A percentile compares a stretch with the other conserved stretches of the same genome.
phyloP scores from a whole-genome alignment of 2,797 vertebrate genomes.

The Philypnodon macrostomus region DNA sequence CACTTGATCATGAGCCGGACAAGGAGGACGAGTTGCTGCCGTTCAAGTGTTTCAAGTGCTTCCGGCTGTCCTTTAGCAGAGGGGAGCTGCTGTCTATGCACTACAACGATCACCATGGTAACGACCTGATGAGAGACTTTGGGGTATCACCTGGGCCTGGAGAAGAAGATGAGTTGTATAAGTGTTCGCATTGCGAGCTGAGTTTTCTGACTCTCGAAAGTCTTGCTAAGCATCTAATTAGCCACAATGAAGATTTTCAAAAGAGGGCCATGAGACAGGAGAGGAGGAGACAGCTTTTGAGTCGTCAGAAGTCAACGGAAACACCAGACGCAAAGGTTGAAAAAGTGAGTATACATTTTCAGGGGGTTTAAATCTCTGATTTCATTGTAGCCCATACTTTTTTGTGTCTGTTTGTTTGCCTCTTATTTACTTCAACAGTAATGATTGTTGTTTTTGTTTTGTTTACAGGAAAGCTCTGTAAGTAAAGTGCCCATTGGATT shows the following conservation, averaged over 20 bases:
- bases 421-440: neutral
- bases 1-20: constrained; percentile 79
- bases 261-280: constrained; percentile 91
- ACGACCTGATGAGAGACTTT: constrained; percentile 94
- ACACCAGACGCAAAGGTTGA: constrained; percentile 84
- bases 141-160: constrained; percentile 76
- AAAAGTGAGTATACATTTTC: constrained; percentile 88
- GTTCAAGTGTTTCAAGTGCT: constrained; percentile 95
- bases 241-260: constrained; percentile 95
- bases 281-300: constrained; percentile 88
- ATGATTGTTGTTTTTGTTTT: constrained; percentile 2
- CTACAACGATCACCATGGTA: constrained; percentile 93
- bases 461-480: constrained; percentile 55
- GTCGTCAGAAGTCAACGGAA: constrained; percentile 86
- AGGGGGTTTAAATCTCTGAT: no score
- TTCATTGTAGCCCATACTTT: no score
- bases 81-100: constrained; percentile 92
- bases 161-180: constrained; percentile 85
- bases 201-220: constrained; percentile 85
- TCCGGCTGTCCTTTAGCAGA: constrained; percentile 89
- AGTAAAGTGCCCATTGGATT: constrained; percentile 84
- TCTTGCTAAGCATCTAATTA: constrained; percentile 86
- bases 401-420: no score
- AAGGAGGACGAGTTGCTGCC: constrained; percentile 87
- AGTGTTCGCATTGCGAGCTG: constrained; percentile 93